Base-by-base conservation (phyloP, 2,113 vertebrate species). In the Mus pahari region DNA sequence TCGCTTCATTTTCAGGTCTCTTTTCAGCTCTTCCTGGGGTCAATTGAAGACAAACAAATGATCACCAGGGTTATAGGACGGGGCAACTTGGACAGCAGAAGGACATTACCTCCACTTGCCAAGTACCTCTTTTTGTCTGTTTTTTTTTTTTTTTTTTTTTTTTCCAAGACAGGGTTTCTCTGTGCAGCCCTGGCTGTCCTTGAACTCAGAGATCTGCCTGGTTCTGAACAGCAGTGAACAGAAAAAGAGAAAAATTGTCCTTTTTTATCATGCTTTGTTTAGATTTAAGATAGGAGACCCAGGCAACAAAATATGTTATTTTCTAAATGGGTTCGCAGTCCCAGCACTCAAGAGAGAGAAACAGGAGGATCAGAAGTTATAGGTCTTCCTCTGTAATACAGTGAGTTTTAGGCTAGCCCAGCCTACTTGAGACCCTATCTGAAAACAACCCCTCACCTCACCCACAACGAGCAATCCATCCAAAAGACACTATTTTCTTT, bases 1-100 rank as follows among this genome's bases (percentile, higher is more conserved):
- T 89, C 98, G 98, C 98, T 99, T 99, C 91, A 99, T 99, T 98
- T 99, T 98, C 79, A 99, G 98, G 98, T 99, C 99, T 97, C 98
- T 99, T 98, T 98, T 99, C 97, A 99, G 98, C 98, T 99, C 99
- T 98, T 99, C 99, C 99, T 99, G 97, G 91, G 93, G 86, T 50
- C 81, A 66, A 60, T 94, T 74, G 97, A 98, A 97, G 31, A 91
- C 78, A 98, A 7, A 83, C n/a, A 97, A 95, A 97, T 16, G 19
- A 89, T 94, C 75, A 86, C 66, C n/a, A 31, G 55, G 84, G 92
- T 86, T 86, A 26, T 11, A 45, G 36, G 64, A 64, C 73, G 7
- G n/a, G 7, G 60, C 0, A 9, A 36, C 33, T 71, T 89, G 86
- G 91, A 83, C 71, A 91, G 42, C n/a, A n/a, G 94, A 19, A 2